phyloP scores from a whole-genome alignment of 2,888 invertebrate genomes.

The Tetramorium bicarinatum region DNA sequence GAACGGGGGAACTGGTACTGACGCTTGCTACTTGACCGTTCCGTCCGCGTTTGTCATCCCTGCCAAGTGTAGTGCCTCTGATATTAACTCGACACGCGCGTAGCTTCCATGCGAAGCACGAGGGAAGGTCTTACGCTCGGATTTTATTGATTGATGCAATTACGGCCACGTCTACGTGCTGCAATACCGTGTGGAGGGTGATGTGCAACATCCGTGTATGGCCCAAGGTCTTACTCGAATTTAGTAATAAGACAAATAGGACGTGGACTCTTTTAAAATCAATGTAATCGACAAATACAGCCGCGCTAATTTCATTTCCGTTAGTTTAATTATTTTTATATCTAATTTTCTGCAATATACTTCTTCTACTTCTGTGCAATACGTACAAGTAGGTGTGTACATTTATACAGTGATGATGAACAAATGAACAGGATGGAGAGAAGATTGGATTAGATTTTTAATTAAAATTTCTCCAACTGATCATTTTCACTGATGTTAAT shows the following conservation, averaged over 20 bases:
- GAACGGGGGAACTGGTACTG: constrained; percentile 64
- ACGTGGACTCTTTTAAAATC: neutral
- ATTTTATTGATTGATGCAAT: constrained; percentile 40
- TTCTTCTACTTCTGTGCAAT: neutral
- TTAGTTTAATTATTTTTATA: neutral
- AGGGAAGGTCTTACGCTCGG: neutral
- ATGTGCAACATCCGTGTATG: neutral
- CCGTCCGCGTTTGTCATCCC: constrained; percentile 45
- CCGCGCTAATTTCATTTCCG: neutral
- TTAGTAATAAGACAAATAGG: neutral
- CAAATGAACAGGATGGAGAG: neutral
- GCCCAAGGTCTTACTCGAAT: neutral
- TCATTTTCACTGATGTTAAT: neutral
- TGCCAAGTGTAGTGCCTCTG: constrained; percentile 39
- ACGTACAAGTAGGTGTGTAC: neutral
- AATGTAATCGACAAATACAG: neutral
- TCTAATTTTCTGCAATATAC: neutral
- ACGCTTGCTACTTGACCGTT: constrained; percentile 59
- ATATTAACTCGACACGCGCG: constrained; percentile 40
- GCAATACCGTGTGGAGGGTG: neutral
- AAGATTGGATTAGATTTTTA: constrained; percentile 7
- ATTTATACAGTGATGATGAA: neutral
- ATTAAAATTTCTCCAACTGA: constrained; percentile 13
- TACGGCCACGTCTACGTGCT: constrained; percentile 15
- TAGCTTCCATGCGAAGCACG: neutral